Percentiles rank a stretch among this genome's conserved stretches.
These are phyloP conservation scores for Cyclophora punctaria DNA, from an alignment of 2,888 invertebrate species.

Conservation along the genomic window DNA sequence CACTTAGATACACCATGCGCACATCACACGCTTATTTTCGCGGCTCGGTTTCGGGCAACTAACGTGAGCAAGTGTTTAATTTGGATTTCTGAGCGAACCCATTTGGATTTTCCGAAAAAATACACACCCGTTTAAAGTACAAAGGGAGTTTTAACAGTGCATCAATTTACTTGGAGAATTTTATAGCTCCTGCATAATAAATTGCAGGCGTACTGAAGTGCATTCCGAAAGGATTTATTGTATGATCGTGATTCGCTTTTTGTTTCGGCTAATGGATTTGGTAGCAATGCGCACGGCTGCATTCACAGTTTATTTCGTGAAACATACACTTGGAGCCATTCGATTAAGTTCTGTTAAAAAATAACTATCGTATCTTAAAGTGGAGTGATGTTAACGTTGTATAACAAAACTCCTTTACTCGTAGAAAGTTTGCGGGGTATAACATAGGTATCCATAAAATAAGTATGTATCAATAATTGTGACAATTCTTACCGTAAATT, in stretches of 20 bases:
- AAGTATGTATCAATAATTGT: too few species aligned
- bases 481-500: too few species aligned
- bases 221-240: conserved; percentile 58
- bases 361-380: too few species aligned
- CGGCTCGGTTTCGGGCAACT: conserved; percentile 8
- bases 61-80: conserved; percentile 11
- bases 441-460: too few species aligned
- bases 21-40: conserved; percentile 18
- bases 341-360: too few species aligned
- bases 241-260: conserved; percentile 41
- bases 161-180: not conserved
- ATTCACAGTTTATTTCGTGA: conserved; percentile 4
- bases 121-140: too few species aligned
- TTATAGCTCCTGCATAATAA: conserved; percentile 25
- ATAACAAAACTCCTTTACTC: too few species aligned
- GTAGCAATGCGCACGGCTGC: conserved; percentile 26
- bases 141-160: too few species aligned
- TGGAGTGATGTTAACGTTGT: too few species aligned
- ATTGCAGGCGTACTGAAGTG: conserved; percentile 37
- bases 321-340: too few species aligned
- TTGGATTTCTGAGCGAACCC: conserved; percentile 20
- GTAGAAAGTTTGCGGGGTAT: too few species aligned
- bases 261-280: conserved; percentile 45
- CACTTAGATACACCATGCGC: conserved; percentile 28
- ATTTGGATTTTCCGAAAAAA: too few species aligned